These are phyloP conservation scores for Heliopora coerulea DNA, from an alignment of 92 coral and sea anemone genomes.

Conservation along the genomic window DNA sequence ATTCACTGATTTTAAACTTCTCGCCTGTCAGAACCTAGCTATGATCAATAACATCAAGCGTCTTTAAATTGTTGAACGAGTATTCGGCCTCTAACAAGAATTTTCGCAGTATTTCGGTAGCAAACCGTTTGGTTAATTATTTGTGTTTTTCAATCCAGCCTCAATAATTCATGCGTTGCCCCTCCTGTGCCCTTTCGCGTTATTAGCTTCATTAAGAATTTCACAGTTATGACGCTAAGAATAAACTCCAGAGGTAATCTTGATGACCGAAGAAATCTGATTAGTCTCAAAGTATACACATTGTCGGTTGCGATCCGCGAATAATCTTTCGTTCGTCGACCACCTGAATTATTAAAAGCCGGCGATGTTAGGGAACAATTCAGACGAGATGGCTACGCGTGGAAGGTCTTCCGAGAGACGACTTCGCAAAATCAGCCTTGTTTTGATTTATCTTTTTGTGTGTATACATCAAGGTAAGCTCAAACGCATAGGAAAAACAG, in stretches of 20 bases:
- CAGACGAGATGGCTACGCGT: conserved; percentile 24
- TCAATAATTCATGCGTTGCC: conserved; percentile 4
- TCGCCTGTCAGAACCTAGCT: no score
- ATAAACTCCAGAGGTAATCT: conserved; percentile 5
- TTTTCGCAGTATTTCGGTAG: no score
- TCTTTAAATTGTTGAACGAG: no score
- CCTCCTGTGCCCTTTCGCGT: conserved; percentile 19
- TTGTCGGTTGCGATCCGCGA: conserved; percentile 24
- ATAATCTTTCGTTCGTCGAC: conserved; percentile 9
- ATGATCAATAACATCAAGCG: no score
- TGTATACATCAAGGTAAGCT: conserved; percentile 23
- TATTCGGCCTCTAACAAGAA: no score
- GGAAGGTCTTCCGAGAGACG: conserved; percentile 5
- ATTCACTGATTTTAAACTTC: no score
- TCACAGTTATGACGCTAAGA: conserved; percentile 15
- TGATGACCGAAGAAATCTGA: not conserved
- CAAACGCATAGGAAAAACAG: no score
- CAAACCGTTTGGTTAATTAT: not conserved
- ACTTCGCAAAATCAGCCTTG: not conserved
- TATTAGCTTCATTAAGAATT: conserved; percentile 10
- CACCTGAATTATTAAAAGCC: conserved; percentile 23
- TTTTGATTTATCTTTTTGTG: conserved; percentile 10
- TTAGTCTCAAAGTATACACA: conserved; percentile 31
- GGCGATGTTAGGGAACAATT: conserved; percentile 26
- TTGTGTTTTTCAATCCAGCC: not conserved